Base-by-base conservation (phyloP, 2,113 vertebrate species). In the Oryctolagus cuniculus region DNA sequence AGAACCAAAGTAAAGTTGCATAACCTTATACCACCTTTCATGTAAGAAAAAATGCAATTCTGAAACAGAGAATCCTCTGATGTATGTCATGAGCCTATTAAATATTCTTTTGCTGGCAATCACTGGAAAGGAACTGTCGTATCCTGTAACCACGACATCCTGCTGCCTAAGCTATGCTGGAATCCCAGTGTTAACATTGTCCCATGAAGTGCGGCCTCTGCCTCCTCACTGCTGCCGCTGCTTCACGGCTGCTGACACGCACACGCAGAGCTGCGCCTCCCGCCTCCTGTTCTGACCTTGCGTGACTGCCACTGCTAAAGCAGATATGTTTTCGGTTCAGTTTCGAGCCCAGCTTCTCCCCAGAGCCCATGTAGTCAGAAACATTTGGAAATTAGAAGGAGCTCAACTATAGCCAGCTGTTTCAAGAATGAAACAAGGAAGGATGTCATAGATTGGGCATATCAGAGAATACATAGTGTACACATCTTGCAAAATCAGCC, bases 301-400 rank as follows among this genome's bases (percentile, higher is more conserved):
- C 44, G 36, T 92, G 72, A 72, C 49, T 83, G 58, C 78, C 81
- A 34, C 53, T 86, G 34, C 29, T 55, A 44, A 79, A 88, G 36
- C 66, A 87, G 83, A 36, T 70, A 49, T 31, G 49, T 70, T 94
- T 92, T 82, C 38, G 63, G 25, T n/a, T 24, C 11, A 36, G 31
- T 12, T 51, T 82, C 89, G 38, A 17, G 58, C n/a, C 25, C 53
- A 34, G 49, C 17, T 90, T 74, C 64, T 90, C 63, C 64, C 69
- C 6, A 75, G 83, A 74, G 87, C 24, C 6, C 69, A 63, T 16
- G 6, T 73, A 66, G 55, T 91, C 49, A 82, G 69, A 84, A 85
- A 16, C 38, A 85, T 69, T 88, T 81, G 73, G 66, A 86, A 83
- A 95, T 90, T 90, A 79, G 51, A 86, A 90, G 58, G 69, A 96